Conservation (phyloP, 2,113 vertebrate species). For the Chloroceryle aenea region DNA sequence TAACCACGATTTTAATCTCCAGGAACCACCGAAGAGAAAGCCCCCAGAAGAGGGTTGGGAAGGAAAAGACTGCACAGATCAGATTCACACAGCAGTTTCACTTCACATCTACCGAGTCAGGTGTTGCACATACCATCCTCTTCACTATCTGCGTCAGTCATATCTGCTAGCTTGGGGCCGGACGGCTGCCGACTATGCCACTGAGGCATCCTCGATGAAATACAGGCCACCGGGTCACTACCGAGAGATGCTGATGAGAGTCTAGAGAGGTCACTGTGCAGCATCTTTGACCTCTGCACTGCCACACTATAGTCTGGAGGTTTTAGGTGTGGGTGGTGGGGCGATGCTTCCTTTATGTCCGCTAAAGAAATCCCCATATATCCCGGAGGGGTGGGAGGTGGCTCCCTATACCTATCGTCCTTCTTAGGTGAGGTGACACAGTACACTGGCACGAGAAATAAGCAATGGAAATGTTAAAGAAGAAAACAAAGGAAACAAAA, state of each 20-base stretch:
- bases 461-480: constrained; percentile 81
- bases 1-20: neutral
- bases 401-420: constrained; percentile 95
- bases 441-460: constrained; percentile 89
- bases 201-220: constrained; percentile 81
- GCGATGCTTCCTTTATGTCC: constrained; percentile 84
- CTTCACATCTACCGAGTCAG: constrained; percentile 22
- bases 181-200: constrained; percentile 73
- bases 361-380: constrained; percentile 96
- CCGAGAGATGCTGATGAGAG: constrained; percentile 71
- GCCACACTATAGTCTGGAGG: constrained; percentile 98
- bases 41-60: neutral
- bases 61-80: constrained; percentile 18
- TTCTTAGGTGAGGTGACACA: constrained; percentile 96
- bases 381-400: constrained; percentile 96
- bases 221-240: constrained; percentile 70
- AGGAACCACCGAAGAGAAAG: neutral
- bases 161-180: constrained; percentile 69
- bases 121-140: constrained; percentile 88
- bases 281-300: constrained; percentile 95
- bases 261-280: constrained; percentile 82
- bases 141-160: constrained; percentile 85
- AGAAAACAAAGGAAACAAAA: constrained; percentile 72
- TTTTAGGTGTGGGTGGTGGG: constrained; percentile 86
- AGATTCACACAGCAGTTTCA: constrained; percentile 29